Evolutionary conservation across 2,888 invertebrate species (phyloP).

Genomic region (Phorcus lineatus): DNA sequence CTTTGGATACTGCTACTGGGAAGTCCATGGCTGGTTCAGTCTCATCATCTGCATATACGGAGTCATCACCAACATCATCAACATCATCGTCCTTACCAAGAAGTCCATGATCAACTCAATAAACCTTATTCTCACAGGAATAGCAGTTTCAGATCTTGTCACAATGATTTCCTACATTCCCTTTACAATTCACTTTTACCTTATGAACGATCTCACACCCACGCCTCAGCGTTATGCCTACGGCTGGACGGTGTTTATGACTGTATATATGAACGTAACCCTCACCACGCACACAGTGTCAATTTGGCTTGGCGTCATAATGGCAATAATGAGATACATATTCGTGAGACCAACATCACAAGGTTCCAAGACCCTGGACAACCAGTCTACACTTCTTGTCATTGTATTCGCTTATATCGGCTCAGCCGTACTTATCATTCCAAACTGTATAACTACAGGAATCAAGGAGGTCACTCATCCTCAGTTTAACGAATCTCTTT

Average conservation of each 20-base stretch:
- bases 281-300: constrained; percentile 92
- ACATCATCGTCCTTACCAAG: constrained; percentile 88
- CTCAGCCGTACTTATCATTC: constrained; percentile 51
- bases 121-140: constrained; percentile 88
- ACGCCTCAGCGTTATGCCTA: constrained; percentile 62
- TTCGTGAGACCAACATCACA: constrained; percentile 24
- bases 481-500: constrained; percentile 44
- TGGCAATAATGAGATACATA: constrained; percentile 85
- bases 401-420: constrained; percentile 78
- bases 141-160: constrained; percentile 92
- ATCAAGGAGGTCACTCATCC: constrained; percentile 36
- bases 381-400: constrained; percentile 76
- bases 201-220: constrained; percentile 48
- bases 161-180: constrained; percentile 93
- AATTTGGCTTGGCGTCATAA: constrained; percentile 92
- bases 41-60: constrained; percentile 92
- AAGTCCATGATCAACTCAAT: constrained; percentile 92
- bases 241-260: constrained; percentile 74
- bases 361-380: constrained; percentile 32
- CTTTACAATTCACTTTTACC: constrained; percentile 83
- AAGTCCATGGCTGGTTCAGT: constrained; percentile 88
- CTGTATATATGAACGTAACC: constrained; percentile 90
- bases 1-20: constrained; percentile 54
- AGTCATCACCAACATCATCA: constrained; percentile 90
- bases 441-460: constrained; percentile 59